Evolutionary conservation across 2,113 vertebrate species (phyloP).

Genomic region (Archocentrus centrarchus): DNA sequence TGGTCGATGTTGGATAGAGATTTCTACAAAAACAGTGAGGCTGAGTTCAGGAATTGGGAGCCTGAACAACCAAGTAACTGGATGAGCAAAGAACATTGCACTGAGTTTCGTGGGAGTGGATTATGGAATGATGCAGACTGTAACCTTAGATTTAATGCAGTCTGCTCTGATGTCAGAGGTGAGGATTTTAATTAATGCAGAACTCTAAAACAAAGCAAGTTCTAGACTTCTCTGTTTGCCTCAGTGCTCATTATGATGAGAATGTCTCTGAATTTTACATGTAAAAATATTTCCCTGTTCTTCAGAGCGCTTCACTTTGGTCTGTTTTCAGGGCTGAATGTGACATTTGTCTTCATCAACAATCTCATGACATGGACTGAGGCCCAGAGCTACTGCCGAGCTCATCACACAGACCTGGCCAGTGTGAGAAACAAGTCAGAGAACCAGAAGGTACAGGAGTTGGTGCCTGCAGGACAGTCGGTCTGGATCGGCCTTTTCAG

Average conservation of each 20-base stretch:
- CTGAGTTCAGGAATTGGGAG: neutral
- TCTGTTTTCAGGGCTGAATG: neutral
- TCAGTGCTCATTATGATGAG: neutral
- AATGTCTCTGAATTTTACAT: neutral
- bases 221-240: neutral
- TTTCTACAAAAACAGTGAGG: neutral
- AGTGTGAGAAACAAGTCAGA: neutral
- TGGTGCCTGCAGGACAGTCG: neutral
- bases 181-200: neutral
- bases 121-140: fast-evolving
- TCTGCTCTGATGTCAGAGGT: neutral
- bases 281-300: neutral
- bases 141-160: neutral
- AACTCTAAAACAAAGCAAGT: neutral
- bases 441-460: neutral
- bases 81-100: neutral
- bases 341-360: neutral
- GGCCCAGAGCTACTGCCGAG: neutral
- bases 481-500: slow-evolving; percentile 41
- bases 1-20: neutral
- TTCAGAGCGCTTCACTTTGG: neutral
- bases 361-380: fast-evolving
- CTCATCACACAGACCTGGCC: neutral
- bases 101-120: neutral
- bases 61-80: fast-evolving